phyloP scores from a whole-genome alignment of 2,113 vertebrate genomes.

The Ascaphus truei region DNA sequence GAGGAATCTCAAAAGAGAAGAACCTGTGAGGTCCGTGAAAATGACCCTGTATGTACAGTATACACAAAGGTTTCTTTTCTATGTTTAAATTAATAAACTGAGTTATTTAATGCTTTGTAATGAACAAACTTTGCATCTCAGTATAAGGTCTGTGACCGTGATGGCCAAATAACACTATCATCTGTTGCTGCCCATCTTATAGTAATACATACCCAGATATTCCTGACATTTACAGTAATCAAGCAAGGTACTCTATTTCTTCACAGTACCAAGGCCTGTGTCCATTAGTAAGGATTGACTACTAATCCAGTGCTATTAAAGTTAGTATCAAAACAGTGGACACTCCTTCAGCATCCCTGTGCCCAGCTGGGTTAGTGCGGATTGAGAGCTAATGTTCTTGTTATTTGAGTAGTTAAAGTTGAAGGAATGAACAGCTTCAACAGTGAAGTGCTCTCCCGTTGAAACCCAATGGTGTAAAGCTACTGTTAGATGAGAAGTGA shows the following conservation, averaged over 20 bases:
- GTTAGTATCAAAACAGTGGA: neutral
- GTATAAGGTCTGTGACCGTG: no score
- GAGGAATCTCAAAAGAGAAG: no score
- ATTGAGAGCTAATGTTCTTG: conserved; percentile 5
- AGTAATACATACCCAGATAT: neutral
- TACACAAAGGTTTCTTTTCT: no score
- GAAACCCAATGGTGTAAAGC: neutral
- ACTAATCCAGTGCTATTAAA: conserved; percentile 6
- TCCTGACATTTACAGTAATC: conserved; percentile 18
- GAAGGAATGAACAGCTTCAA: neutral
- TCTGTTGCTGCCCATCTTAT: neutral
- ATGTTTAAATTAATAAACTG: no score
- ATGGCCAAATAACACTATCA: neutral
- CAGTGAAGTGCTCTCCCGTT: neutral
- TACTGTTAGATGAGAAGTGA: neutral
- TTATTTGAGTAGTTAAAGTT: neutral
- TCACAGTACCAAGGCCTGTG: neutral
- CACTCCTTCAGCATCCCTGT: neutral
- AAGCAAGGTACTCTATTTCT: neutral
- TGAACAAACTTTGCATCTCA: no score
- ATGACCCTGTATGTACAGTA: no score
- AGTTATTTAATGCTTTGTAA: no score
- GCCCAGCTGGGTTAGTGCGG: conserved; percentile 9
- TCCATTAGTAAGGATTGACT: conserved; percentile 13
- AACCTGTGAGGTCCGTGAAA: no score